These are phyloP conservation scores for Cabera pusaria DNA, from an alignment of 2,888 invertebrate genomes.

Conservation along the genomic window DNA sequence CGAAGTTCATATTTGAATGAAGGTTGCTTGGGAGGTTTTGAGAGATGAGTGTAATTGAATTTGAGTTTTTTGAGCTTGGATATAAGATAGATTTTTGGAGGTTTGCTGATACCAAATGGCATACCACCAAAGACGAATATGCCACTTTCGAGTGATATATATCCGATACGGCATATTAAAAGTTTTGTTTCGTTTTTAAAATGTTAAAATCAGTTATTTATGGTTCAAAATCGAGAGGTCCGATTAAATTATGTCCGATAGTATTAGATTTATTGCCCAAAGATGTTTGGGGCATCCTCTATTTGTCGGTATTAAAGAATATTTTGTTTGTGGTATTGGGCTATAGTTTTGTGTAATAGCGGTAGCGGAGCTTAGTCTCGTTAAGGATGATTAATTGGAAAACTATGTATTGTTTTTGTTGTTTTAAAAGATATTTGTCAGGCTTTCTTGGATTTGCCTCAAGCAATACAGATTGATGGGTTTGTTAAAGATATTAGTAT, in stretches of 20 bases:
- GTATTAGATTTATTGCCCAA: constrained; percentile 69
- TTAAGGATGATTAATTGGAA: constrained; percentile 33
- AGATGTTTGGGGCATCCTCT: constrained; percentile 60
- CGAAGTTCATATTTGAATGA: constrained; percentile 23
- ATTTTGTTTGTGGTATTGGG: constrained; percentile 21
- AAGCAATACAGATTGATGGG: too few species aligned
- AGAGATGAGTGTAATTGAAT: not conserved
- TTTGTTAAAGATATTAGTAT: too few species aligned
- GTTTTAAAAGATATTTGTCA: constrained; percentile 12
- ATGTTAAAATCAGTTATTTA: constrained; percentile 82
- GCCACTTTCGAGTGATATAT: constrained; percentile 80
- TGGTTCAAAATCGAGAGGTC: constrained; percentile 78
- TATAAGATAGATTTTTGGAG: constrained; percentile 30
- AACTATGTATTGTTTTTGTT: constrained; percentile 11
- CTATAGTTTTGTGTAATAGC: constrained; percentile 36
- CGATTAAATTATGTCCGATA: constrained; percentile 80
- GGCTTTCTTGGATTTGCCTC: constrained; percentile 8
- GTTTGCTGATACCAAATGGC: constrained; percentile 36
- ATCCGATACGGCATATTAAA: constrained; percentile 78
- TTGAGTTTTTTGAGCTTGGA: constrained; percentile 1
- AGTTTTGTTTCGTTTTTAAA: constrained; percentile 76
- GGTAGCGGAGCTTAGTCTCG: constrained; percentile 26
- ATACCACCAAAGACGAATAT: constrained; percentile 77
- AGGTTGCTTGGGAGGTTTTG: constrained; percentile 8
- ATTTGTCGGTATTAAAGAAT: constrained; percentile 54